A percentile compares a stretch with the other conserved stretches of the same genome.
phyloP scores from a whole-genome alignment of 2,888 invertebrate species.

The Agrypnus murinus region DNA sequence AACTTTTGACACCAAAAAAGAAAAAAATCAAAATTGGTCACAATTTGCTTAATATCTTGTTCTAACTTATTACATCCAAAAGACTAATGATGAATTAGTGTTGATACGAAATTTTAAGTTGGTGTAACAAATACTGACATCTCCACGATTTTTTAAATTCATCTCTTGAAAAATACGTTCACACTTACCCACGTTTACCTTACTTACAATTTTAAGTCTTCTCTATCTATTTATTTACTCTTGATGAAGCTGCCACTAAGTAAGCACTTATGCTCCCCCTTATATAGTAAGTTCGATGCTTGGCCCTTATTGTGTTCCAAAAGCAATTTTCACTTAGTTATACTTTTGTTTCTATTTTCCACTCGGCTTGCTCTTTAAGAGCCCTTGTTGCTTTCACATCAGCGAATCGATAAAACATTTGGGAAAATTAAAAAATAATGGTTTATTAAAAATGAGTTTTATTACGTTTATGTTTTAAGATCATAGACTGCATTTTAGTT shows the following conservation, averaged over 20 bases:
- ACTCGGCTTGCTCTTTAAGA: constrained; percentile 57
- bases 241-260: constrained; percentile 1
- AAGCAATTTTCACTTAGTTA: constrained; percentile 53
- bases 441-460: constrained; percentile 30
- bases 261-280: constrained; percentile 42
- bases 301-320: constrained; percentile 46
- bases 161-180: too few relatives aligned
- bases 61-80: too few relatives aligned
- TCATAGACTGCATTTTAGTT: constrained; percentile 1
- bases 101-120: too few relatives aligned
- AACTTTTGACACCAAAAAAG: too few relatives aligned
- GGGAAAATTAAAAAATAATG: constrained; percentile 49
- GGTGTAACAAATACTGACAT: too few relatives aligned
- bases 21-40: too few relatives aligned
- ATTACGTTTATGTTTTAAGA: not conserved
- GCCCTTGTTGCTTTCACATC: constrained; percentile 54
- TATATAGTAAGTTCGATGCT: constrained; percentile 38
- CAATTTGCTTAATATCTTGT: too few relatives aligned
- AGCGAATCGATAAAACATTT: constrained; percentile 46
- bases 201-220: too few relatives aligned
- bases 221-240: constrained; percentile 5
- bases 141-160: too few relatives aligned
- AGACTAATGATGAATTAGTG: too few relatives aligned
- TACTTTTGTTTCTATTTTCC: constrained; percentile 66
- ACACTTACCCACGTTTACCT: too few relatives aligned